phyloP scores from a whole-genome alignment of 2,888 invertebrate genomes.

The Papilio gigon region DNA sequence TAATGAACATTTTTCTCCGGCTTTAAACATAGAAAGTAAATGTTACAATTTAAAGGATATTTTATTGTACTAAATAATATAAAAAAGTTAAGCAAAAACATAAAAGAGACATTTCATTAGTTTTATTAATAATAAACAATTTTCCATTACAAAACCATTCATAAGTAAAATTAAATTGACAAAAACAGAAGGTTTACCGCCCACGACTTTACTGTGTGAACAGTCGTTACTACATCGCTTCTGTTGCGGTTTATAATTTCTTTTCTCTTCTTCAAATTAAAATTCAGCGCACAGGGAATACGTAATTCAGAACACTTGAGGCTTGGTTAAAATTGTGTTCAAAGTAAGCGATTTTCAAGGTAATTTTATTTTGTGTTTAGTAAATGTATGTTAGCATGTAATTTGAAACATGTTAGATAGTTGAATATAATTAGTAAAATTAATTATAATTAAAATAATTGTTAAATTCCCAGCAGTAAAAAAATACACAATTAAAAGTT shows the following conservation, averaged over 20 bases:
- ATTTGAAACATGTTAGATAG: no score
- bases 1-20: no score
- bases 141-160: background rate
- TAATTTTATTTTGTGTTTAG: constrained; percentile 11
- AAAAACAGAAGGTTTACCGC: background rate
- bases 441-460: no score
- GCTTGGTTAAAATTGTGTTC: constrained; percentile 55
- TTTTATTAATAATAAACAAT: background rate
- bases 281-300: constrained; percentile 62
- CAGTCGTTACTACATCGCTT: constrained; percentile 57
- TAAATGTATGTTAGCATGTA: constrained; percentile 22
- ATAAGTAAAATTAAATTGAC: background rate
- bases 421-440: background rate
- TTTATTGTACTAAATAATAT: background rate
- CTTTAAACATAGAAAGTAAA: no score
- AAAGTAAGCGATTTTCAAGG: constrained; percentile 41
- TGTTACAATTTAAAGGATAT: background rate
- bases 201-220: constrained; percentile 12
- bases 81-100: background rate
- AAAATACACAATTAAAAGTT: background rate
- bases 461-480: no score
- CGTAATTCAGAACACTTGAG: constrained; percentile 55
- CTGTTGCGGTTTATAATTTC: constrained; percentile 68
- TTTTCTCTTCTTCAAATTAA: constrained; percentile 62
- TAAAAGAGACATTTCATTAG: background rate